Conservation (phyloP, 2,888 invertebrate genomes). For the Tinea pellionella region DNA sequence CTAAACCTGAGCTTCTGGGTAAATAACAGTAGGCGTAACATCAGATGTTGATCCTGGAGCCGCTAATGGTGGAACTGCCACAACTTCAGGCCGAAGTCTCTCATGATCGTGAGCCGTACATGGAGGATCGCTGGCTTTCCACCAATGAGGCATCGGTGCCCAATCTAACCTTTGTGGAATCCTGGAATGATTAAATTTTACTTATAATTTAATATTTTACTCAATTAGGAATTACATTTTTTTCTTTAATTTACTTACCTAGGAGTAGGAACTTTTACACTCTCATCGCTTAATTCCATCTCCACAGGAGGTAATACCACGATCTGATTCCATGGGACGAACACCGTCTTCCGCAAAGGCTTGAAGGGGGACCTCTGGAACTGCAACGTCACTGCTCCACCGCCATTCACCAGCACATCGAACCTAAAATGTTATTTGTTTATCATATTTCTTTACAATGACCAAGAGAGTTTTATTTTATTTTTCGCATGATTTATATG, state of each 20-base stretch:
- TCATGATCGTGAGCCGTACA: slow-evolving; percentile 92
- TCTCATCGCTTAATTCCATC: slow-evolving; percentile 85
- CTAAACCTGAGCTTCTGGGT: slow-evolving; percentile 89
- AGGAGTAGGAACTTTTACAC: slow-evolving; percentile 62
- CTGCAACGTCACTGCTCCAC: slow-evolving; percentile 95
- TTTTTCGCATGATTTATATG: too few species aligned
- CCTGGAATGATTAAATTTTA: too few species aligned
- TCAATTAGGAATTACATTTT: too few species aligned
- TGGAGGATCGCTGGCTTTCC: slow-evolving; percentile 66
- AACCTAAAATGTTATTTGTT: slow-evolving; percentile 75
- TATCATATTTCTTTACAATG: too few species aligned
- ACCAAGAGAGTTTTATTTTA: too few species aligned
- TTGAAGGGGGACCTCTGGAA: slow-evolving; percentile 96
- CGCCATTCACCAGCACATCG: slow-evolving; percentile 98
- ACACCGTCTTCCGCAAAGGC: slow-evolving; percentile 87
- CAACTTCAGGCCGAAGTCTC: slow-evolving; percentile 83
- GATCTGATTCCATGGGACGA: slow-evolving; percentile 98
- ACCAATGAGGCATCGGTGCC: slow-evolving; percentile 66
- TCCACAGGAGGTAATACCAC: slow-evolving; percentile 91
- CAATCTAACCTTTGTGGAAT: slow-evolving; percentile 53
- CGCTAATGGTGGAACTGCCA: slow-evolving; percentile 91
- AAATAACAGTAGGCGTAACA: slow-evolving; percentile 85
- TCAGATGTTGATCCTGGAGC: slow-evolving; percentile 91
- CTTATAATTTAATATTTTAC: not conserved
- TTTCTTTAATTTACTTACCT: too few species aligned